A percentile compares a stretch with the other conserved stretches of the same genome.
Evolutionary conservation across 2,113 vertebrate species (phyloP).

Genomic region (Myiagra hebetior): DNA sequence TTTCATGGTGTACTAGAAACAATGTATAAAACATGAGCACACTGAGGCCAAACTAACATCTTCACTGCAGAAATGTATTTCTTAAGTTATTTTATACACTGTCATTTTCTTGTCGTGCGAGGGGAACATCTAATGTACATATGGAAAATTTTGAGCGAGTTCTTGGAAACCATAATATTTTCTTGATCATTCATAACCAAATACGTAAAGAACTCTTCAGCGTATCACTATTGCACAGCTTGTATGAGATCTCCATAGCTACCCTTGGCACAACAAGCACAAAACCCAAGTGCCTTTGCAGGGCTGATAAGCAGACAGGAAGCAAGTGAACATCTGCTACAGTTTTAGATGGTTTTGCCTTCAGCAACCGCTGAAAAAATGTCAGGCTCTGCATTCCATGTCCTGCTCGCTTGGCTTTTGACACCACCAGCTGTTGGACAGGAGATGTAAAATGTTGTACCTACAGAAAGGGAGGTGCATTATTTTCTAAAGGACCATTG

Average conservation of each 20-base stretch:
- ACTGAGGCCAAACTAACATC: neutral
- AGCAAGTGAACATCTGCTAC: conserved; percentile 60
- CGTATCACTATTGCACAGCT: neutral
- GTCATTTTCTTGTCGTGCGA: neutral
- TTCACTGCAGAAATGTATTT: neutral
- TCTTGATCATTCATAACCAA: neutral
- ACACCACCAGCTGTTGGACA: conserved; percentile 11
- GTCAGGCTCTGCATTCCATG: neutral
- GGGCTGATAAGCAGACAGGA: conserved; percentile 73
- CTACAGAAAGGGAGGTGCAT: neutral
- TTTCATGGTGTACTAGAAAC: neutral
- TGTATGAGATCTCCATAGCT: conserved; percentile 61
- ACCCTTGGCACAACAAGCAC: conserved; percentile 52
- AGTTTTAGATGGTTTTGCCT: conserved; percentile 57
- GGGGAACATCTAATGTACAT: neutral
- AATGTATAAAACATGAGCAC: neutral
- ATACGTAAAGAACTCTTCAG: neutral
- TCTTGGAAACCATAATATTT: conserved; percentile 2
- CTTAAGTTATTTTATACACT: neutral
- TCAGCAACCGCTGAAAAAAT: neutral
- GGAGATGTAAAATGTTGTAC: neutral
- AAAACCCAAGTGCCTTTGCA: conserved; percentile 55
- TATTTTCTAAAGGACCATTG: neutral
- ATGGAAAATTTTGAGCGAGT: neutral
- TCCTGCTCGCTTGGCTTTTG: neutral